Evolutionary conservation across 2,113 vertebrate genomes (phyloP), one percentile per base, ranked within the genome.

Genomic region (Lagopus leucura): DNA sequence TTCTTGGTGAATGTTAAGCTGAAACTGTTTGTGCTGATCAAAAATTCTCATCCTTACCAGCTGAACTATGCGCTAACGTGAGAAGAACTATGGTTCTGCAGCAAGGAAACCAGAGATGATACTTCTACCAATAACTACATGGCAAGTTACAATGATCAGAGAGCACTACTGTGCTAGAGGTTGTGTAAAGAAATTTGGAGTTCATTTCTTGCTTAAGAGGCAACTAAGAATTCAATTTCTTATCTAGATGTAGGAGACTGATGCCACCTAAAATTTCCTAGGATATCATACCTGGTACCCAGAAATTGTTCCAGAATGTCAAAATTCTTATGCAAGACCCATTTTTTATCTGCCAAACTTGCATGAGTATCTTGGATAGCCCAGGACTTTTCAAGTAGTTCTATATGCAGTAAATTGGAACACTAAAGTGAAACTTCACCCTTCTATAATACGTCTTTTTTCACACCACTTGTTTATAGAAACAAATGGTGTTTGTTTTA

Each of bases 41-140:
- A 57, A 55, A 50, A 57, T 50, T 24, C n/a, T 63, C 30, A 36
- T 30, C 24, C 28, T 34, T 66, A 40, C 7, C 11, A 45, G 19
- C 19, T 30, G 16, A 14, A 12, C 24, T 1, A 0, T 48, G 50
- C 42, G 0, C 0, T 28, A 69, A 21, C 14, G 10, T 20, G 10
- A 10, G 28, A 60, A 60, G 38, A 48, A 40, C 20, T 47, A 10
- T 20, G 24, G 28, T 73, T 32, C 28, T 1, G 0, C n/a, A 52
- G 24, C 10, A 47, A 1, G 1, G 45, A 70, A 84, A 61, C 3
- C 14, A 65, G 50, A 75, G 52, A 6, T 43, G 28, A 13, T 8
- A 50, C 19, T 71, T 47, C 38, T 71, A 42, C 36, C 36, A 40
- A 13, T 64, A 80, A 22, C 19, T 64, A 5, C 30, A 27, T 32